Conservation (phyloP, 1,140 invertebrate species). For the Drosophila kanapiae region DNA sequence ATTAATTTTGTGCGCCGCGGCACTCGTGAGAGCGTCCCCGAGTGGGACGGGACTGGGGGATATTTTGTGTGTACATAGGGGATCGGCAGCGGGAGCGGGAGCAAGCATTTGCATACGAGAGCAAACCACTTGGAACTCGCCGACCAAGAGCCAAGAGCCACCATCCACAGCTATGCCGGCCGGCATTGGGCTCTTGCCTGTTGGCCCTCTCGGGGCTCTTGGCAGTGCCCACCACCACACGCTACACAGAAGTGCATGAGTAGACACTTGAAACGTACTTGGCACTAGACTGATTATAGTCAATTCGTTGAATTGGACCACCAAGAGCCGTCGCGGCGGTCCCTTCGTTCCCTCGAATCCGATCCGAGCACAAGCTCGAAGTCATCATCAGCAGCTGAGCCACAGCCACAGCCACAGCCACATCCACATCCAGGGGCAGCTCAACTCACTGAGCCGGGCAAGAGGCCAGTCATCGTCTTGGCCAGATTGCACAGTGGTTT, state of each 20-base stretch:
- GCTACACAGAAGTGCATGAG: conserved; percentile 72
- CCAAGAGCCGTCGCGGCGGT: conserved; percentile 61
- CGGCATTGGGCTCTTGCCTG: conserved; percentile 10
- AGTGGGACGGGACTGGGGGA: conserved; percentile 17
- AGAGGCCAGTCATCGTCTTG: conserved; percentile 69
- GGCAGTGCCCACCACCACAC: conserved; percentile 29
- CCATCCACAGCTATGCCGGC: conserved; percentile 16
- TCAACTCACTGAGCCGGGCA: conserved; percentile 58
- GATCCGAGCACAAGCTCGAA: conserved; percentile 24
- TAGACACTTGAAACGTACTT: conserved; percentile 83
- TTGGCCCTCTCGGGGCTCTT: conserved; percentile 30
- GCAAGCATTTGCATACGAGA: conserved; percentile 71
- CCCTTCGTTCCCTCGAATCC: conserved; percentile 43
- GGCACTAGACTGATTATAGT: conserved; percentile 84
- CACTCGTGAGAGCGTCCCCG: conserved; percentile 55
- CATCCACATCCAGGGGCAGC: conserved; percentile 23
- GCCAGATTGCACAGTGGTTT: conserved; percentile 38
- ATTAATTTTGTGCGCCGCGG: conserved; percentile 79
- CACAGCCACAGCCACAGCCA: conserved; percentile 23
- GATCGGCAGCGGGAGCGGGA: conserved; percentile 33
- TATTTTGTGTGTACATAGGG: conserved; percentile 1
- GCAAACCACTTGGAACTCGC: conserved; percentile 73
- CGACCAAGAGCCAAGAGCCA: conserved; percentile 46
- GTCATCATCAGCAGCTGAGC: conserved; percentile 42
- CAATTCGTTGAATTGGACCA: conserved; percentile 84